These are phyloP conservation scores for Poecilia latipinna DNA, from an alignment of 2,113 vertebrate species.

Conservation along the genomic window DNA sequence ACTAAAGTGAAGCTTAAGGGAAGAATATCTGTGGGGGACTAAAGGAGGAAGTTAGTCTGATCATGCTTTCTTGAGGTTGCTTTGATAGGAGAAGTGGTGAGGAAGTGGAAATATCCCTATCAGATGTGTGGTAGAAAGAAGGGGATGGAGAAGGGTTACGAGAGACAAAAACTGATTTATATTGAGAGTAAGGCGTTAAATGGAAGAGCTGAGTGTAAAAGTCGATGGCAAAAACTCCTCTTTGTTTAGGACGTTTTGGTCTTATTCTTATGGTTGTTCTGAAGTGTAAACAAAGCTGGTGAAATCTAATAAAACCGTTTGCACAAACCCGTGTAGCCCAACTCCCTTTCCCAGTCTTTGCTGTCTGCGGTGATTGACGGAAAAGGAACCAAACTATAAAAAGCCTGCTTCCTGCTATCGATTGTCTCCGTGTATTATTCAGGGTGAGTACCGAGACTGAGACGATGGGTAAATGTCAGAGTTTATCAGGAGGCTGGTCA, in stretches of 20 bases:
- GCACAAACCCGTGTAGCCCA: neutral
- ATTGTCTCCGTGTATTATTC: conserved; percentile 70
- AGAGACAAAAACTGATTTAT: neutral
- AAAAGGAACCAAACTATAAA: conserved; percentile 37
- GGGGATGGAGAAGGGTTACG: conserved; percentile 1
- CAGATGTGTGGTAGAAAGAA: conserved; percentile 24
- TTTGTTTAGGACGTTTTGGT: too few relatives aligned
- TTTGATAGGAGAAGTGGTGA: conserved; percentile 18
- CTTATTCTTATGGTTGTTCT: too few relatives aligned
- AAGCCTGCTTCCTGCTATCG: conserved; percentile 55
- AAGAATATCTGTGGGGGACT: neutral
- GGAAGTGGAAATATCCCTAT: conserved; percentile 14
- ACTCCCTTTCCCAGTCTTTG: conserved; percentile 1
- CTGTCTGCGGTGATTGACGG: conserved; percentile 18
- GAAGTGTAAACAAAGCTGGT: neutral
- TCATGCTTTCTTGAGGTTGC: conserved; percentile 65
- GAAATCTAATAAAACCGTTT: neutral
- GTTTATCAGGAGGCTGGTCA: conserved; percentile 61
- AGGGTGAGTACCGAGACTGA: conserved; percentile 46
- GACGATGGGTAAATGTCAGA: conserved; percentile 59
- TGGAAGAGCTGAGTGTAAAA: conserved; percentile 11
- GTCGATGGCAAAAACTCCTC: neutral
- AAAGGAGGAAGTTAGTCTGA: conserved; percentile 25
- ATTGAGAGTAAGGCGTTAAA: conserved; percentile 3
- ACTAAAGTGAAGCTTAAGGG: conserved; percentile 8